Percentiles rank a stretch among this genome's conserved stretches.
phyloP scores from a whole-genome alignment of 2,113 vertebrate species.

The Leptosomus discolor region DNA sequence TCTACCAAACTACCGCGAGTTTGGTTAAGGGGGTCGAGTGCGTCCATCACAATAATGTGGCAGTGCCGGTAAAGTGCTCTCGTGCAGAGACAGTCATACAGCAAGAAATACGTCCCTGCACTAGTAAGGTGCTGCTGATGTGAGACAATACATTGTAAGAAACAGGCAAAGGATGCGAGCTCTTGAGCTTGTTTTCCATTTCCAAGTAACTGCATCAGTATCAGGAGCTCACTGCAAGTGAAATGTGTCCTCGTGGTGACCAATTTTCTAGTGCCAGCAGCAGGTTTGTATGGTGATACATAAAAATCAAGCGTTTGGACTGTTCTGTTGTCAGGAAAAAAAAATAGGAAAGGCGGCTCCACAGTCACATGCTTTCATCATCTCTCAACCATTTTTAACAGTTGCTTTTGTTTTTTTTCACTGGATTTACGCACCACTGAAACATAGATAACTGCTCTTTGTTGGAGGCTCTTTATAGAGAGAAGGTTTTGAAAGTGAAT shows the following conservation, averaged over 20 bases:
- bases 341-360: no score
- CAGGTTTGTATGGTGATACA: neutral
- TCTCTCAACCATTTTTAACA: neutral
- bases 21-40: no score
- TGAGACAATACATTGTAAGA: neutral
- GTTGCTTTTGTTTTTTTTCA: neutral
- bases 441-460: neutral
- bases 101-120: neutral
- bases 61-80: neutral
- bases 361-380: neutral
- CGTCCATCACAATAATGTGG: no score
- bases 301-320: neutral
- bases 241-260: neutral
- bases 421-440: neutral
- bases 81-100: neutral
- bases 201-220: neutral
- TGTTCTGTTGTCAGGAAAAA: neutral
- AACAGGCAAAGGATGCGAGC: neutral
- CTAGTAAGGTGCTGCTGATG: neutral
- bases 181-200: neutral
- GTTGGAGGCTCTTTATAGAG: neutral
- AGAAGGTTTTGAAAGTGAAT: neutral
- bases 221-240: rapidly evolving
- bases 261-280: neutral
- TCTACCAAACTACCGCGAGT: no score